phyloP scores from a whole-genome alignment of 2,888 invertebrate species.

The Volucella bombylans region DNA sequence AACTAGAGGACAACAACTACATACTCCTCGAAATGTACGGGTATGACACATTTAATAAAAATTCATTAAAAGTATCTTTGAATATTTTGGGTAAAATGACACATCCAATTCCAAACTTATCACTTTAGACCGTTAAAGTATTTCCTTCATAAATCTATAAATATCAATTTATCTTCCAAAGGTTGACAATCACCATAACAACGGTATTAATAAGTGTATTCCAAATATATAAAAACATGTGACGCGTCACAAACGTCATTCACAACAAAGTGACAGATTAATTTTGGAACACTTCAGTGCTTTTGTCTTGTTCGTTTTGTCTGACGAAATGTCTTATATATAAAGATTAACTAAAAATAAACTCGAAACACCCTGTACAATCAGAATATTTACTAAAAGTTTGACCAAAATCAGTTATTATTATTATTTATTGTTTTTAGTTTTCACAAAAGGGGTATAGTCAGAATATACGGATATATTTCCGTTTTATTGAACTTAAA shows the following conservation, averaged over 20 bases:
- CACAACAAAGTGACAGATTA: background rate
- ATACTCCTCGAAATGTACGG: background rate
- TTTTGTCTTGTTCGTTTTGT: background rate
- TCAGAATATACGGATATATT: constrained; percentile 4
- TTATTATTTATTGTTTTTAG: too few relatives aligned
- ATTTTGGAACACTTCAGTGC: constrained; percentile 8
- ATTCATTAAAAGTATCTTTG: too few relatives aligned
- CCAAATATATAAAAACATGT: background rate
- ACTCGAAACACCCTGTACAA: constrained; percentile 36
- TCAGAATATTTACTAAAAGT: constrained; percentile 51
- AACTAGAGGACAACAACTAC: background rate
- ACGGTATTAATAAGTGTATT: constrained; percentile 6
- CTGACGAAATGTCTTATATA: constrained; percentile 13
- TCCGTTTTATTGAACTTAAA: constrained; percentile 40
- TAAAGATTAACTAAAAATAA: constrained; percentile 43
- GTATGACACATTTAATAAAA: too few relatives aligned
- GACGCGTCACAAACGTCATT: constrained; percentile 34
- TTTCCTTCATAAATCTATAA: background rate
- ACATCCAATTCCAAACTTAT: constrained; percentile 10
- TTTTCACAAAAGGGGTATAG: background rate
- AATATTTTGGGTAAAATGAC: too few relatives aligned
- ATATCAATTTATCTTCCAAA: background rate
- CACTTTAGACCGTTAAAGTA: constrained; percentile 12
- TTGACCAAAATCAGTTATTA: constrained; percentile 53
- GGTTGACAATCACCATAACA: background rate